Evolutionary conservation across 2,888 invertebrate species (phyloP).

Genomic region (Nezara viridula): DNA sequence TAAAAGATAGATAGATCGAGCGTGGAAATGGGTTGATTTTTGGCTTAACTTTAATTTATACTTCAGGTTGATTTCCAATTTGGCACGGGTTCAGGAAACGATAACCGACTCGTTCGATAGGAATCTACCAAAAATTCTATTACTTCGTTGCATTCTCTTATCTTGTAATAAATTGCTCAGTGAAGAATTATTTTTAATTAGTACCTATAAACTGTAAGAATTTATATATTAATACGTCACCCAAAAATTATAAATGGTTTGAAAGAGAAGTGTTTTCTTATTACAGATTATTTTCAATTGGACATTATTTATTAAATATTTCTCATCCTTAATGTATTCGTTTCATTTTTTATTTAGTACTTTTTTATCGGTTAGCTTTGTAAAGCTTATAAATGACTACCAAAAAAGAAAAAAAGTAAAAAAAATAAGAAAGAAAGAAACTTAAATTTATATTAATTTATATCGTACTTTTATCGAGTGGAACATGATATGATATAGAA

Average conservation of each 20-base stretch:
- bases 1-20: constrained; percentile 10
- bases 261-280: background rate
- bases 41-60: background rate
- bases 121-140: background rate
- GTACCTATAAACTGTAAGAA: background rate
- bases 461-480: no score
- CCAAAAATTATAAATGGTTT: background rate
- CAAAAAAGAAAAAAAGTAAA: no score
- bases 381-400: no score
- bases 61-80: constrained; percentile 13
- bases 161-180: background rate
- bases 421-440: no score
- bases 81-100: background rate
- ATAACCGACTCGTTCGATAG: background rate
- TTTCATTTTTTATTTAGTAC: no score
- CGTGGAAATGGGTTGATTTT: background rate
- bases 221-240: background rate
- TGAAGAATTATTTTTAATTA: background rate
- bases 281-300: no score
- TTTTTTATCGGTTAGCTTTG: no score
- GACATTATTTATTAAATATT: no score
- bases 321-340: background rate
- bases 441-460: no score
- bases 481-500: no score
- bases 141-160: background rate